Evolutionary conservation across 2,888 invertebrate species (phyloP).

Genomic region (Yponomeuta sedellus): DNA sequence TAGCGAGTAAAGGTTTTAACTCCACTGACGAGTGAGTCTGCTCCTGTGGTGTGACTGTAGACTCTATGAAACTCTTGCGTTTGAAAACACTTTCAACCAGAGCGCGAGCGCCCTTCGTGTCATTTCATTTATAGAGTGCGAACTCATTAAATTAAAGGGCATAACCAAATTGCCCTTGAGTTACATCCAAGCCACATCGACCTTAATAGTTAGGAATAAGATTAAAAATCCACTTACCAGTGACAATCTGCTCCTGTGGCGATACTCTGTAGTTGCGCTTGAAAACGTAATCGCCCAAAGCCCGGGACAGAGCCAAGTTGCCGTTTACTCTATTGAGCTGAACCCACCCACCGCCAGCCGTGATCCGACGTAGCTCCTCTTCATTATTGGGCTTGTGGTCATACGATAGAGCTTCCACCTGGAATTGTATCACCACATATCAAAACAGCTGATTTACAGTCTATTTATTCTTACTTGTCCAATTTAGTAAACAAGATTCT

Average conservation of each 20-base stretch:
- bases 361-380: conserved; percentile 90
- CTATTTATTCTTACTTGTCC: too few relatives aligned
- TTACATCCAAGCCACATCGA: conserved; percentile 89
- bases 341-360: conserved; percentile 97
- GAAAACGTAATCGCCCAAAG: conserved; percentile 97
- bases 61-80: too few relatives aligned
- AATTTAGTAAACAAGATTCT: too few relatives aligned
- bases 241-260: conserved; percentile 97
- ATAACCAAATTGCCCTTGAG: conserved; percentile 63
- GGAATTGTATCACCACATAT: conserved; percentile 3
- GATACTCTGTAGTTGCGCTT: conserved; percentile 91
- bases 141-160: too few relatives aligned
- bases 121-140: too few relatives aligned
- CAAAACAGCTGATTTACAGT: too few relatives aligned
- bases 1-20: too few relatives aligned
- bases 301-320: conserved; percentile 95
- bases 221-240: conserved; percentile 85
- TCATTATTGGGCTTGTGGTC: conserved; percentile 98
- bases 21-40: too few relatives aligned
- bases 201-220: not conserved
- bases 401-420: conserved; percentile 84
- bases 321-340: conserved; percentile 99
- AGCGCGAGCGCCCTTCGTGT: too few relatives aligned
- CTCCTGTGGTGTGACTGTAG: too few relatives aligned
- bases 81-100: too few relatives aligned